Evolutionary conservation across 1,140 invertebrate species (phyloP).

Genomic region (Sarcophaga peregrina): DNA sequence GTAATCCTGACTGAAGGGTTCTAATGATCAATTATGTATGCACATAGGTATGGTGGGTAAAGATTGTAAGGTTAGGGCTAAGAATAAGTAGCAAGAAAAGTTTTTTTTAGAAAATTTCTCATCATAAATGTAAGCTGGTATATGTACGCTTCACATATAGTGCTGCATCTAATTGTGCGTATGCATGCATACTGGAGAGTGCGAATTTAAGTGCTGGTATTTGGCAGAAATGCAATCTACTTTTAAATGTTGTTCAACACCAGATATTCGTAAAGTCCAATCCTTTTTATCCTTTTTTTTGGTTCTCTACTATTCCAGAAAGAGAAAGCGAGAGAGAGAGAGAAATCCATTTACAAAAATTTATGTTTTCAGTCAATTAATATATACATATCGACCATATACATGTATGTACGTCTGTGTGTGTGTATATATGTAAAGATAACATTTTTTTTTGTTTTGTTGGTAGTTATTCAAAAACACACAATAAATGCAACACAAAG

Average conservation of each 20-base stretch:
- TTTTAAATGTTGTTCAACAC: constrained; percentile 39
- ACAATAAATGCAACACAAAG: not conserved
- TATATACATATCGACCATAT: too few relatives aligned
- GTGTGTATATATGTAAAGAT: too few relatives aligned
- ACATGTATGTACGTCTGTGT: not conserved
- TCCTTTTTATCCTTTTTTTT: not conserved
- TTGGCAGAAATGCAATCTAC: constrained; percentile 25
- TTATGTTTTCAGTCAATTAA: not conserved
- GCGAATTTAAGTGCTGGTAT: constrained; percentile 2
- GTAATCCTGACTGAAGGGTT: too few relatives aligned
- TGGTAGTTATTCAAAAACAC: not conserved
- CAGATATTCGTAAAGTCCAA: constrained; percentile 11
- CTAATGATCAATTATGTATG: too few relatives aligned
- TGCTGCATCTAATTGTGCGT: not conserved
- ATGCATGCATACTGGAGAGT: not conserved
- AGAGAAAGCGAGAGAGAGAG: too few relatives aligned
- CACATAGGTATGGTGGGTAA: too few relatives aligned
- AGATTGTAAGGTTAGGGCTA: too few relatives aligned
- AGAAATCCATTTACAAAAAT: constrained; percentile 11
- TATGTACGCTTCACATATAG: too few relatives aligned
- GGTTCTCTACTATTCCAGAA: too few relatives aligned
- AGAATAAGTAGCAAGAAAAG: too few relatives aligned
- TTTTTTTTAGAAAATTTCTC: too few relatives aligned
- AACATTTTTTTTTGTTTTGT: not conserved
- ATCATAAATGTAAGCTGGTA: too few relatives aligned